Conservation (phyloP, 1,140 invertebrate species). For the Neuroterus valhalla region DNA sequence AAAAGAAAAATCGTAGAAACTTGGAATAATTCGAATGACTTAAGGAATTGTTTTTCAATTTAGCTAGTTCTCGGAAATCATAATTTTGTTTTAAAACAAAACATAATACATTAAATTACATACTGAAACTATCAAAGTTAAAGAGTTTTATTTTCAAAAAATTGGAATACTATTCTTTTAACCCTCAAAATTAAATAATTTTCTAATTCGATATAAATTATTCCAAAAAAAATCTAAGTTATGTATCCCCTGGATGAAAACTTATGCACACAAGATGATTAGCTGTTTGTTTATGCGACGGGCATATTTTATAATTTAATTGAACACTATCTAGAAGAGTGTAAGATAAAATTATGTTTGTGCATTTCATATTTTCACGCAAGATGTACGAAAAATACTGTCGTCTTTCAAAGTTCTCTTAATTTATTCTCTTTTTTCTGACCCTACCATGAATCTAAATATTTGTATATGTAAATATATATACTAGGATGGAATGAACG, state of each 20-base stretch:
- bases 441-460: slow-evolving; percentile 9
- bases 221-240: too few relatives aligned
- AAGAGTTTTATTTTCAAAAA: too few relatives aligned
- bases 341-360: slow-evolving; percentile 20
- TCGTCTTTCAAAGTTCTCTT: slow-evolving; percentile 17
- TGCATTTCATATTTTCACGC: slow-evolving; percentile 13
- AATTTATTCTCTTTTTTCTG: background rate
- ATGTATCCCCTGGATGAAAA: background rate
- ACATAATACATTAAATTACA: background rate
- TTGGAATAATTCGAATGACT: too few relatives aligned
- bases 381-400: slow-evolving; percentile 25
- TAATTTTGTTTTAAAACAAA: too few relatives aligned
- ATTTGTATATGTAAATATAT: background rate
- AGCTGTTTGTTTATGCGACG: slow-evolving; percentile 3
- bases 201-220: too few relatives aligned
- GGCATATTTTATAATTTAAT: background rate
- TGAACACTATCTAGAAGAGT: slow-evolving; percentile 9
- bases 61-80: too few relatives aligned
- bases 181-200: too few relatives aligned
- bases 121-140: background rate
- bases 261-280: background rate
- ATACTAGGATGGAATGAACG: slow-evolving; percentile 8
- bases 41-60: too few relatives aligned
- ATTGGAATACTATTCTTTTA: too few relatives aligned
- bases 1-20: too few relatives aligned